Percentiles rank a stretch among this genome's conserved stretches.
These are phyloP conservation scores for Sesia bembeciformis DNA, from an alignment of 2,888 invertebrate species.

Conservation along the genomic window DNA sequence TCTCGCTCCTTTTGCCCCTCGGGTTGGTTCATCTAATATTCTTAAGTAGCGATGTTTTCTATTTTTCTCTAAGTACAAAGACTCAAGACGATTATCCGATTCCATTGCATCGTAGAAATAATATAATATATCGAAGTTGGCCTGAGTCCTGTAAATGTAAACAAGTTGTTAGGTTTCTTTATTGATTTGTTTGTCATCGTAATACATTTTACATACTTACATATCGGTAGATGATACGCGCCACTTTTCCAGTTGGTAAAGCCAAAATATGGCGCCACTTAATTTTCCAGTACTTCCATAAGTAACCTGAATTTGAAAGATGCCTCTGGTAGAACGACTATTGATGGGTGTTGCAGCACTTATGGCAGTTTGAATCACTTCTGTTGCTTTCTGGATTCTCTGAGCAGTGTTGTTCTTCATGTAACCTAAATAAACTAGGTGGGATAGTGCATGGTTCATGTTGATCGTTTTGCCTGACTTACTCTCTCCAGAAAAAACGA, in stretches of 20 bases:
- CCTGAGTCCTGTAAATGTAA: conserved; percentile 79
- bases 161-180: not conserved
- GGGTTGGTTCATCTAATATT: conserved; percentile 71
- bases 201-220: conserved; percentile 50
- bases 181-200: not conserved
- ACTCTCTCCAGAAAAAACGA: conserved; percentile 92
- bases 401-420: conserved; percentile 79
- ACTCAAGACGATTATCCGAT: conserved; percentile 77
- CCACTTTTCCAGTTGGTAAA: conserved; percentile 92
- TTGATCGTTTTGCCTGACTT: conserved; percentile 94
- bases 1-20: conserved; percentile 75
- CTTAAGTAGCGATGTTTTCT: conserved; percentile 85
- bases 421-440: conserved; percentile 86
- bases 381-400: conserved; percentile 79
- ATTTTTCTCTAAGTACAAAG: conserved; percentile 79
- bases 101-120: conserved; percentile 91
- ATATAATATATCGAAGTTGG: conserved; percentile 93
- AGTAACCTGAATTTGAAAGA: conserved; percentile 86
- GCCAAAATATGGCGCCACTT: conserved; percentile 90
- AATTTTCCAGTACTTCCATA: conserved; percentile 90
- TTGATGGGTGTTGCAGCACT: conserved; percentile 91
- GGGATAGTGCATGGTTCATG: conserved; percentile 84
- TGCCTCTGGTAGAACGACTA: conserved; percentile 88
- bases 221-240: conserved; percentile 86
- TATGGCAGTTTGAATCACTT: conserved; percentile 84